Percentiles rank a stretch among this genome's conserved stretches.
Evolutionary conservation across 2,113 vertebrate genomes (phyloP).

Genomic region (Emydocephalus ijimae): DNA sequence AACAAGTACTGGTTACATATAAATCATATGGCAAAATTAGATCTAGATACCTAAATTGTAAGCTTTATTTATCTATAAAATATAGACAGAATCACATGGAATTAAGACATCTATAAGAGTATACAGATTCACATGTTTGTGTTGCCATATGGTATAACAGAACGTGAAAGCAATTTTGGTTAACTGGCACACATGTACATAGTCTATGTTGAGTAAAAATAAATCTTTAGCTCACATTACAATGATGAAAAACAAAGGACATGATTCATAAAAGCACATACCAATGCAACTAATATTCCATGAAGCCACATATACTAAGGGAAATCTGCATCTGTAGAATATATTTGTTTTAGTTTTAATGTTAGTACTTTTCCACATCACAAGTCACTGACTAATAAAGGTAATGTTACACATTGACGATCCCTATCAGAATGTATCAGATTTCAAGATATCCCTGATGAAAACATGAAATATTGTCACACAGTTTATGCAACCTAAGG

Average conservation of each 20-base stretch:
- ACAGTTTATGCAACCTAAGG: constrained; percentile 48
- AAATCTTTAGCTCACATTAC: not conserved
- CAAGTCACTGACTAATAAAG: constrained; percentile 50
- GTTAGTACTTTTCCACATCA: constrained; percentile 41
- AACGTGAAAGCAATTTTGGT: constrained; percentile 8
- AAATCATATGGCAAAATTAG: not conserved
- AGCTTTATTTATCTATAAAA: not conserved
- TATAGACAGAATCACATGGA: not conserved
- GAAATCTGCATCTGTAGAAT: not conserved
- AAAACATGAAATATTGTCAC: constrained; percentile 52
- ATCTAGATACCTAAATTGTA: not conserved
- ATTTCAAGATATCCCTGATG: constrained; percentile 50
- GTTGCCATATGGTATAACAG: not conserved
- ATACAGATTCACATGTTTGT: not conserved
- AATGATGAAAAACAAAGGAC: not conserved
- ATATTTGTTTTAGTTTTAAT: constrained; percentile 19
- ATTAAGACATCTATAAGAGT: not conserved
- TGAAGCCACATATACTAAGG: not conserved
- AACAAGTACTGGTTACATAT: not conserved
- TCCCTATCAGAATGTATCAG: constrained; percentile 39
- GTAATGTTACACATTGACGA: constrained; percentile 53
- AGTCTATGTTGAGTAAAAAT: not conserved
- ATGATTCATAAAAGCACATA: not conserved
- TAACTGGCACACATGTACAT: constrained; percentile 2
- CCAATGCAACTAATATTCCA: not conserved